Evolutionary conservation across 2,888 invertebrate genomes (phyloP).

Genomic region (Phania funesta): DNA sequence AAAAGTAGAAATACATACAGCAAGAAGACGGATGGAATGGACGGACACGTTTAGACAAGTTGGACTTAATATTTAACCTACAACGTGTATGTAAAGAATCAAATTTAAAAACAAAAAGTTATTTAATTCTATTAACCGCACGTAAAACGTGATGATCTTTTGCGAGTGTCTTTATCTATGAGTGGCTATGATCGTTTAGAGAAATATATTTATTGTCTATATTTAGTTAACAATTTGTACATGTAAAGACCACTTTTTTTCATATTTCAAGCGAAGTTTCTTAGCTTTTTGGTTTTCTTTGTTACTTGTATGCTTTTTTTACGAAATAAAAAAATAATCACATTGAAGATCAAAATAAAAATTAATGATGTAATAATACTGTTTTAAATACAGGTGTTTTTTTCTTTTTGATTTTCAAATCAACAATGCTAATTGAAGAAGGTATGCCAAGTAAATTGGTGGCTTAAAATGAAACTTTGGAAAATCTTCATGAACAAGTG

Average conservation of each 20-base stretch:
- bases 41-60: not conserved
- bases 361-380: constrained; percentile 53
- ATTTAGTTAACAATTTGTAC: constrained; percentile 61
- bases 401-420: not conserved
- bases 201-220: constrained; percentile 61
- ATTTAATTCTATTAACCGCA: constrained; percentile 40
- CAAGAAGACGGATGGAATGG: not conserved
- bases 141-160: constrained; percentile 56
- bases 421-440: constrained; percentile 9
- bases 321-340: not conserved
- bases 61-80: constrained; percentile 44
- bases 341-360: constrained; percentile 10
- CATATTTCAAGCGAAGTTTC: constrained; percentile 3
- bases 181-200: constrained; percentile 23
- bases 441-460: not conserved
- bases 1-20: not conserved
- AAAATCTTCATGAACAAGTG: not conserved
- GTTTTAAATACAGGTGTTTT: constrained; percentile 53
- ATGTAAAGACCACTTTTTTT: constrained; percentile 57
- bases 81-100: constrained; percentile 26
- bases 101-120: not conserved
- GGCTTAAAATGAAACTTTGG: not conserved
- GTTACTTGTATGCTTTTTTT: not conserved
- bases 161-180: not conserved
- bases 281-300: constrained; percentile 6